A percentile compares a stretch with the other conserved stretches of the same genome.
Evolutionary conservation across 1,140 invertebrate genomes (phyloP).

Genomic region (Muscidifurax raptorellus): DNA sequence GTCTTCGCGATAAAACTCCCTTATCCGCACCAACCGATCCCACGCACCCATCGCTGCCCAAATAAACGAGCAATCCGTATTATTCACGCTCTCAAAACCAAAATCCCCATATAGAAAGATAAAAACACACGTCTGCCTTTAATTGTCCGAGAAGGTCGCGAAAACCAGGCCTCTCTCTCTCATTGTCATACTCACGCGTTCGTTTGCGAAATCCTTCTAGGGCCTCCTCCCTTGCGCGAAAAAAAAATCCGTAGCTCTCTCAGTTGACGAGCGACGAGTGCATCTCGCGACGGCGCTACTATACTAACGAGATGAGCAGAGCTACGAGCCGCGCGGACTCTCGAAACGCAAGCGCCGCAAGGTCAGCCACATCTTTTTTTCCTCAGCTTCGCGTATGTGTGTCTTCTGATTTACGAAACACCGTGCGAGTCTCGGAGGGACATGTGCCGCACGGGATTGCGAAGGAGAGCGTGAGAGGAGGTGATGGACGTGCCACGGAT

Average conservation of each 20-base stretch:
- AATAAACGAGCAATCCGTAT: no score
- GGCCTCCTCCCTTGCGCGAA: not conserved
- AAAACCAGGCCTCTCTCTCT: no score
- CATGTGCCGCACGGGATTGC: not conserved
- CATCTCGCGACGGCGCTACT: conserved; percentile 64
- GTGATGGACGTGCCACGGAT: not conserved
- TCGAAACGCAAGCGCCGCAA: conserved; percentile 52
- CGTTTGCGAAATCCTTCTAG: not conserved
- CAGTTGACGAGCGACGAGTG: conserved; percentile 54
- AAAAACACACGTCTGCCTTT: no score
- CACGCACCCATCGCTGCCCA: no score
- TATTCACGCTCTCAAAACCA: no score
- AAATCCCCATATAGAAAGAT: no score
- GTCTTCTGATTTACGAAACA: conserved; percentile 17
- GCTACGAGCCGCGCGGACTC: not conserved
- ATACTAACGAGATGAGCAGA: conserved; percentile 68
- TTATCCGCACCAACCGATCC: no score
- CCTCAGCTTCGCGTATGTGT: not conserved
- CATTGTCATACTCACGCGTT: not conserved
- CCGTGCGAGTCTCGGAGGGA: not conserved
- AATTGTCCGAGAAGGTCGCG: no score
- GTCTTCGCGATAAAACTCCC: no score
- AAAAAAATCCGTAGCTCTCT: not conserved
- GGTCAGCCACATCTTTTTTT: conserved; percentile 67
- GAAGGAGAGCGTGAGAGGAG: not conserved